Evolutionary conservation across 2,797 vertebrate species (phyloP), one percentile per base, ranked within the genome.

Genomic region (Etheostoma nigrum): DNA sequence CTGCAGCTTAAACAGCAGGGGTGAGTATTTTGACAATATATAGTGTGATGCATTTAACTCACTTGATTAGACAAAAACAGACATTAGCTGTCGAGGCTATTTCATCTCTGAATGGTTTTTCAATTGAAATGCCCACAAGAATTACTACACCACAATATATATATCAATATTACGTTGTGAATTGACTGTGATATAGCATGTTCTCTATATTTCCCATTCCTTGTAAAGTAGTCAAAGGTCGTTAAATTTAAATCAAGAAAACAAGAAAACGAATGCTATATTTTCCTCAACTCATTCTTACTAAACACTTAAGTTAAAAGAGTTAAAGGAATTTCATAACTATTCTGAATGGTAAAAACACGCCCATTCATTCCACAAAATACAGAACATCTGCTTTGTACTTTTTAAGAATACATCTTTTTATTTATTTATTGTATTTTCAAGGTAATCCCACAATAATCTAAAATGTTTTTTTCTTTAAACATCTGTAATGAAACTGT

Each of bases 381-480:
- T 55, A 33, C 14, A 8, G 12, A 40, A 40, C 3, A 11, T 40
- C 10, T 54, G 1, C 14, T 52, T 49, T 64, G 19, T 62, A 36
- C 6, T 18, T 36, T 54, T 68, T 16, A 23, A 57, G 54, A 65
- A 40, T 14, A 33, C 4, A 60, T 6, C 0, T 19, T 49, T 1
- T 19, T 18, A n/a, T 49, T 33, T 48, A 30, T 23, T 19, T 8
- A 10, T 44, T 40, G 58, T 12, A 18, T 58, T 53, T 52, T 6
- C 2, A 44, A n/a, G 69, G 23, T n/a, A 16, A 10, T 36, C 8
- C 42, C 30, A 67, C 1, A 45, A 45, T 19, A 15, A 67, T 52
- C 3, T 47, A 27, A 66, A 74, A 72, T 14, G n/a, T 42, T 51
- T 54, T 53, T 21, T 52, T 45, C 67, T 59, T 58, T 4, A 45